These are phyloP conservation scores for Holothuria glaberrima DNA, from an alignment of 35 echinoderm and acorn worm genomes.

Conservation along the genomic window DNA sequence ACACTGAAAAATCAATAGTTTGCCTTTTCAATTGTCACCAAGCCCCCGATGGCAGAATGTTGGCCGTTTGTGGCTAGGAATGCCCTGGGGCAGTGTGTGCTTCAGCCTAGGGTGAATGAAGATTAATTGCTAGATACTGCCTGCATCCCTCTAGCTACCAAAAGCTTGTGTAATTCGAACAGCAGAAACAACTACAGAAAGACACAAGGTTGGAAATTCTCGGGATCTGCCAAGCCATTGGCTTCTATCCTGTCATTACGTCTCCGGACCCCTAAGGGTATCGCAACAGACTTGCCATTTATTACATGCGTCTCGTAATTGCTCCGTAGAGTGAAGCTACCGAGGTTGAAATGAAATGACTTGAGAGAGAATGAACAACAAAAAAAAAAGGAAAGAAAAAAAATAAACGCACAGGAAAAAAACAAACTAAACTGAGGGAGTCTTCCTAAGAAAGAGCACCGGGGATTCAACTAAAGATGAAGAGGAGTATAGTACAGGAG, in stretches of 20 bases:
- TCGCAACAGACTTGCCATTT: slow-evolving; percentile 63
- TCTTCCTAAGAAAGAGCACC: background rate
- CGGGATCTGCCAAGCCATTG: slow-evolving; percentile 46
- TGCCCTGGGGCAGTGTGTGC: slow-evolving; percentile 53
- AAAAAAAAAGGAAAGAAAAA: slow-evolving; percentile 6
- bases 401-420: slow-evolving; percentile 7
- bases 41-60: slow-evolving; percentile 43
- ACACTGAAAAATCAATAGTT: slow-evolving; percentile 53
- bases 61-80: slow-evolving; percentile 45
- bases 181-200: slow-evolving; percentile 34
- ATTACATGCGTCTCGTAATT: slow-evolving; percentile 65
- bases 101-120: slow-evolving; percentile 29
- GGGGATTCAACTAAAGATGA: background rate
- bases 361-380: slow-evolving; percentile 47
- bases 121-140: slow-evolving; percentile 54
- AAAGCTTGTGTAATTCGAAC: slow-evolving; percentile 57
- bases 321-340: slow-evolving; percentile 56
- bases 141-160: slow-evolving; percentile 47
- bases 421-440: slow-evolving; percentile 35
- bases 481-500: slow-evolving; percentile 38
- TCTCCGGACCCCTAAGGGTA: slow-evolving; percentile 56
- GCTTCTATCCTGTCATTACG: slow-evolving; percentile 59
- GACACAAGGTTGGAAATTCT: slow-evolving; percentile 52
- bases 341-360: slow-evolving; percentile 51
- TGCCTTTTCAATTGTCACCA: slow-evolving; percentile 58